These are phyloP conservation scores for Zhuqinia jingwanae DNA, from an alignment of 2,888 invertebrate genomes.

Conservation along the genomic window DNA sequence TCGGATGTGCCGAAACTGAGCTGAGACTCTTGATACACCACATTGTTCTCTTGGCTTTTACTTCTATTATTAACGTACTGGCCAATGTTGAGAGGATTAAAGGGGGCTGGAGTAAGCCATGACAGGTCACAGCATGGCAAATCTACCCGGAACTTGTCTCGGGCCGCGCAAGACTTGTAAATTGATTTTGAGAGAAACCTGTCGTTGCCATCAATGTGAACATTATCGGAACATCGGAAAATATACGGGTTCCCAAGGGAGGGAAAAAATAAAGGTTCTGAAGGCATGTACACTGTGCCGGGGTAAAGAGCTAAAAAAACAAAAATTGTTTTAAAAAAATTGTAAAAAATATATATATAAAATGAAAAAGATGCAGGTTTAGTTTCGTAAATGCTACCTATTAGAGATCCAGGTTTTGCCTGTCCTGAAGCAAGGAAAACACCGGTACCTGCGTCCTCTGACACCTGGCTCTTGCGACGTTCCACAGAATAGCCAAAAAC, in stretches of 20 bases:
- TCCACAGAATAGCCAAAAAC: constrained; percentile 69
- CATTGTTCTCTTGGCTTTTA: constrained; percentile 81
- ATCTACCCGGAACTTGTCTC: constrained; percentile 78
- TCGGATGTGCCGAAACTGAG: constrained; percentile 12
- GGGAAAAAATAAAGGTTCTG: constrained; percentile 82
- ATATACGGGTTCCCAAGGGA: constrained; percentile 82
- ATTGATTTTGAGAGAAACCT: constrained; percentile 81
- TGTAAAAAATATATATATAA: too few relatives aligned
- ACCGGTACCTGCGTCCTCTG: constrained; percentile 76
- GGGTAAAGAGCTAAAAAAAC: constrained; percentile 78
- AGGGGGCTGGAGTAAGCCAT: constrained; percentile 79
- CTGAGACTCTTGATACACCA: constrained; percentile 82
- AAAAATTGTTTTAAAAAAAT: too few relatives aligned
- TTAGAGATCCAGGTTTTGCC: constrained; percentile 79
- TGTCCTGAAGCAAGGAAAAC: constrained; percentile 78
- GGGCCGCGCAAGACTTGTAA: constrained; percentile 80
- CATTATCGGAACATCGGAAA: constrained; percentile 82
- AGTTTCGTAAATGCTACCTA: constrained; percentile 74
- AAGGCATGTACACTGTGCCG: constrained; percentile 82
- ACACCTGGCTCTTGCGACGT: constrained; percentile 62
- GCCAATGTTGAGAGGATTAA: constrained; percentile 82
- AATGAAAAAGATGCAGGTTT: too few relatives aligned
- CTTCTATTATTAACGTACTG: constrained; percentile 83
- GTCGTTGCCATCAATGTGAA: constrained; percentile 82
- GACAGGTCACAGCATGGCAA: constrained; percentile 80